Base-by-base conservation (phyloP, 2,113 vertebrate genomes). In the Nothoprocta pentlandii region DNA sequence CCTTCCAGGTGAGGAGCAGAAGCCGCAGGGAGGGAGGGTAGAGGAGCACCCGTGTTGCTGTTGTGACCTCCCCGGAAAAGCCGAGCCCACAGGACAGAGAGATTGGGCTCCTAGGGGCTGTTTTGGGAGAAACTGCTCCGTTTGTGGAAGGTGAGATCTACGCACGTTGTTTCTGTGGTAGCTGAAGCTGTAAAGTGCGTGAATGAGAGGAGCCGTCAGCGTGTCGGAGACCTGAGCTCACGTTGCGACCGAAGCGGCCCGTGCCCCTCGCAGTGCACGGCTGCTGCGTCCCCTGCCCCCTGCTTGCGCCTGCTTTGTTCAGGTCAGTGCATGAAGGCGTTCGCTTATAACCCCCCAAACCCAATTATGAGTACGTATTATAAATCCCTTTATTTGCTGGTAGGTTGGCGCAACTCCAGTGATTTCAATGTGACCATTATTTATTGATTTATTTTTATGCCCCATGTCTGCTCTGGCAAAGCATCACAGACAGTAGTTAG, bases 321-420 rank as follows among this genome's bases (percentile, higher is more conserved):
- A 56, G 54, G 15, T 44, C n/a, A 15, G 11, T 42, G 12, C 36
- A 1, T 10, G 14, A 36, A 30, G 2, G 25, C 21, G 15, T 8
- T 47, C 34, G 74, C 61, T 39, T 68, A 46, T 36, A 12, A 62
- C 71, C 4, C 13, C 8, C 8, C 44, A 25, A 42, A 26, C 26
- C 26, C 58, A 63, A 1, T 20, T 30, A 6, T 7, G 20, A 20
- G 4, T 10, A 2, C 1, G 1, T 4, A 30, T 0, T 0, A 28
- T 25, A 56, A 16, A 62, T 77, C 64, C n/a, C 7, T 8, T n/a
- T 42, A 74, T 34, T 26, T 1, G 22, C 30, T 1, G 0, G 19
- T 39, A 12, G 14, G 22, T 79, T 73, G 16, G 54, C 42, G 64
- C 32, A 28, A 16, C 59, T 87, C 14, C 84, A 32, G 30, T 59